phyloP scores from a whole-genome alignment of 2,797 vertebrate species.

The Poeciliopsis presidionis region DNA sequence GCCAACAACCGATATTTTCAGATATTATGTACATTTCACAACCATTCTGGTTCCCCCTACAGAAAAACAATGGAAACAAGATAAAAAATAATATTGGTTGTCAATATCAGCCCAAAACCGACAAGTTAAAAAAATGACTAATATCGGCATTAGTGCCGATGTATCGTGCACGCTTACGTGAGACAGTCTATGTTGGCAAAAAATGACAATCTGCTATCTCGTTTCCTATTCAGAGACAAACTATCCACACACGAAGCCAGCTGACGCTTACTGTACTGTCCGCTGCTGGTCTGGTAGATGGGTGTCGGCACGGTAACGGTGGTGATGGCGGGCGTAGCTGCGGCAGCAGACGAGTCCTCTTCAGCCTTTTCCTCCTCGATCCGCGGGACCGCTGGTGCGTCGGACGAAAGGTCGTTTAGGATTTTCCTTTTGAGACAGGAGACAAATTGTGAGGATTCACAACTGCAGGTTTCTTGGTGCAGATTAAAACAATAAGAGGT shows the following conservation, averaged over 20 bases:
- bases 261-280: slow-evolving; percentile 94
- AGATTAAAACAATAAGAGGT: not conserved
- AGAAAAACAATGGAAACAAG: too few species aligned
- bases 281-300: slow-evolving; percentile 99
- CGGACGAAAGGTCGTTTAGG: slow-evolving; percentile 98
- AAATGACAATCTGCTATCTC: not conserved
- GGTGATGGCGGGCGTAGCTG: slow-evolving; percentile 90
- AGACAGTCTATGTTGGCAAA: not conserved
- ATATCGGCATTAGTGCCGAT: too few species aligned
- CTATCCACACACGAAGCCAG: not conserved
- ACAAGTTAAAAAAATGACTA: too few species aligned
- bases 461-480: not conserved
- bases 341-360: slow-evolving; percentile 81
- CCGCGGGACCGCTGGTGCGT: slow-evolving; percentile 92
- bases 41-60: too few species aligned
- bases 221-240: not conserved
- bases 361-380: slow-evolving; percentile 98
- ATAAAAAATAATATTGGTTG: too few species aligned
- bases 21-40: too few species aligned
- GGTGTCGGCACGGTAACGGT: slow-evolving; percentile 98
- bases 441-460: not conserved
- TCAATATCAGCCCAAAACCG: too few species aligned
- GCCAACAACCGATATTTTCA: too few species aligned
- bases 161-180: too few species aligned
- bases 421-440: slow-evolving; percentile 87